These are phyloP conservation scores for Venusia cambrica DNA, from an alignment of 2,888 invertebrate genomes.

Conservation along the genomic window DNA sequence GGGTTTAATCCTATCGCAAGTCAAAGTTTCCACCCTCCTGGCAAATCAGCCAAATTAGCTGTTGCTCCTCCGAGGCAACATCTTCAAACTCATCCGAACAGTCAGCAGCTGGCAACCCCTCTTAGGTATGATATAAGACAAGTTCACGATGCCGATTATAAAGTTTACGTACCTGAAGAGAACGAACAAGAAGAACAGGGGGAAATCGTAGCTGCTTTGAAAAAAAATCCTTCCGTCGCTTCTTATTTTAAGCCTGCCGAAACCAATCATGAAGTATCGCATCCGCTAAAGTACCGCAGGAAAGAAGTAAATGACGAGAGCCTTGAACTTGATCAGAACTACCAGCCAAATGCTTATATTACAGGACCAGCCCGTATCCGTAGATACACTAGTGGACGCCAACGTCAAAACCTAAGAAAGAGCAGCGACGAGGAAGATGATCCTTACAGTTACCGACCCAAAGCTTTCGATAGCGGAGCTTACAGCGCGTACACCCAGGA, in stretches of 20 bases:
- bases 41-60: slow-evolving; percentile 52
- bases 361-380: slow-evolving; percentile 70
- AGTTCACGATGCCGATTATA: slow-evolving; percentile 72
- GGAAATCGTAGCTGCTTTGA: slow-evolving; percentile 66
- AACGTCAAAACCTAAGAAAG: slow-evolving; percentile 58
- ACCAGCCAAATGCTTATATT: slow-evolving; percentile 75
- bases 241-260: slow-evolving; percentile 68
- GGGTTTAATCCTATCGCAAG: slow-evolving; percentile 76
- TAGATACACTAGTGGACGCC: slow-evolving; percentile 72
- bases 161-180: slow-evolving; percentile 71
- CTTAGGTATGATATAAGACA: slow-evolving; percentile 71
- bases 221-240: slow-evolving; percentile 68
- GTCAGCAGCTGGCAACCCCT: slow-evolving; percentile 51
- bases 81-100: slow-evolving; percentile 39
- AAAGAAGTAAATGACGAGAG: slow-evolving; percentile 54
- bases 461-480: slow-evolving; percentile 69
- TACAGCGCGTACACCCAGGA: slow-evolving; percentile 72
- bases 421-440: slow-evolving; percentile 62
- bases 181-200: slow-evolving; percentile 51
- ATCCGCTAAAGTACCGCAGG: slow-evolving; percentile 67
- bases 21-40: slow-evolving; percentile 59
- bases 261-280: slow-evolving; percentile 67
- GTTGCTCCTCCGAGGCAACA: slow-evolving; percentile 49
- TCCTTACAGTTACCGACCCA: slow-evolving; percentile 78
- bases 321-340: slow-evolving; percentile 61